These are phyloP conservation scores for Chloroceryle amazona DNA, from an alignment of 2,797 vertebrate species.

Conservation along the genomic window DNA sequence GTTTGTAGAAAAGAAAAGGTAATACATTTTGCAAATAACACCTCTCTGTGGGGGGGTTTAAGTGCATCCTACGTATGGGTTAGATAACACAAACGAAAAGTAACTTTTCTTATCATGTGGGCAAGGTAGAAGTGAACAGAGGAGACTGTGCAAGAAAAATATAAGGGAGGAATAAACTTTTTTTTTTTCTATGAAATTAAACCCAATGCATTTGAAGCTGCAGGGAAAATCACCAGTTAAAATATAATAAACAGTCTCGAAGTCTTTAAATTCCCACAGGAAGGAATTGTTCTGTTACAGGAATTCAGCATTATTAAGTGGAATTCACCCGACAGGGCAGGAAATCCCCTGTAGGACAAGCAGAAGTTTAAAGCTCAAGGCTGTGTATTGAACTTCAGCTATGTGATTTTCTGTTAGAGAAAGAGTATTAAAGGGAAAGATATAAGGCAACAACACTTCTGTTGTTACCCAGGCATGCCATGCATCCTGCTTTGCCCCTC, in stretches of 20 bases:
- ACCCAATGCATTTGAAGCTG: slow-evolving; percentile 31
- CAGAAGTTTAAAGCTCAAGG: slow-evolving; percentile 71
- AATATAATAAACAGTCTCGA: slow-evolving; percentile 64
- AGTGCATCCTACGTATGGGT: slow-evolving; percentile 57
- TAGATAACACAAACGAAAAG: slow-evolving; percentile 38
- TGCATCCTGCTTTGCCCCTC: not conserved
- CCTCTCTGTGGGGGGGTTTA: slow-evolving; percentile 68
- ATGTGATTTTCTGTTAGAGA: slow-evolving; percentile 23
- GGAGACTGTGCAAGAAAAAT: slow-evolving; percentile 23
- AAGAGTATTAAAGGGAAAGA: slow-evolving; percentile 29
- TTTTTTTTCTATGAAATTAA: slow-evolving; percentile 66
- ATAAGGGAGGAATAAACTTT: slow-evolving; percentile 43
- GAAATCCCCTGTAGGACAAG: slow-evolving; percentile 72
- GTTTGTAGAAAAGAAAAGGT: slow-evolving; percentile 72
- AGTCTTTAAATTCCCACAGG: slow-evolving; percentile 63
- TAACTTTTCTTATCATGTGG: slow-evolving; percentile 50
- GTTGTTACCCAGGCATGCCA: not conserved
- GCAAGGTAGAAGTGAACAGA: slow-evolving; percentile 3
- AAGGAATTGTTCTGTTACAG: slow-evolving; percentile 65
- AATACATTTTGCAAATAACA: slow-evolving; percentile 77
- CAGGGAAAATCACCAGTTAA: slow-evolving; percentile 60
- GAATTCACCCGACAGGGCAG: slow-evolving; percentile 67
- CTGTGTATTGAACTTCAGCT: slow-evolving; percentile 37
- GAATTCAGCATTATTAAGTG: slow-evolving; percentile 69
- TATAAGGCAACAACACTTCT: not conserved